Evolutionary conservation across 2,113 vertebrate genomes (phyloP).

Genomic region (Notarius lentiginosus): DNA sequence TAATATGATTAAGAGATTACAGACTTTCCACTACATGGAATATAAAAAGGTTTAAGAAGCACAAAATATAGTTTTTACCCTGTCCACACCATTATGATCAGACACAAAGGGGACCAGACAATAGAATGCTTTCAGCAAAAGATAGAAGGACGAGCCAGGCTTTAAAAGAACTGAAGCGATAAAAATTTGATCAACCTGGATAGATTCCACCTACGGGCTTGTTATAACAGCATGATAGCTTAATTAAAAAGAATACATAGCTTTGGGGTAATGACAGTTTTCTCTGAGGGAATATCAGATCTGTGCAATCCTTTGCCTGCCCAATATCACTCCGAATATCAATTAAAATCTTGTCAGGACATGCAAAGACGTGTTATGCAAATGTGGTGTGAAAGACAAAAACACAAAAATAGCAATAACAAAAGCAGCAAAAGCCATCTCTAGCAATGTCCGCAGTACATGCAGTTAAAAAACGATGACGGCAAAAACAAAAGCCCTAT

Average conservation of each 20-base stretch:
- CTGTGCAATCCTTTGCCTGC: slow-evolving; percentile 47
- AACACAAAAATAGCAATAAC: slow-evolving; percentile 27
- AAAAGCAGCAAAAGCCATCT: slow-evolving; percentile 36
- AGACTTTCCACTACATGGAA: background rate
- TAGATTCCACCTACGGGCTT: slow-evolving; percentile 48
- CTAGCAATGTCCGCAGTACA: slow-evolving; percentile 30
- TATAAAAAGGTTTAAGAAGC: slow-evolving; percentile 8
- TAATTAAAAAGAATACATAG: slow-evolving; percentile 52
- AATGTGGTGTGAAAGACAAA: slow-evolving; percentile 48
- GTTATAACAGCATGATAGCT: slow-evolving; percentile 49
- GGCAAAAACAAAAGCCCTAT: slow-evolving; percentile 34
- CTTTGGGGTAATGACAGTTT: slow-evolving; percentile 46
- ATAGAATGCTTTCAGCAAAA: slow-evolving; percentile 9
- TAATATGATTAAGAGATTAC: slow-evolving; percentile 13
- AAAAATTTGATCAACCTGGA: slow-evolving; percentile 49
- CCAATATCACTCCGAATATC: slow-evolving; percentile 50
- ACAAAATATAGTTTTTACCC: slow-evolving; percentile 11
- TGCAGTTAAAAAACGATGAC: slow-evolving; percentile 10
- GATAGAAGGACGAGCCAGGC: background rate
- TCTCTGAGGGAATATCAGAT: slow-evolving; percentile 48
- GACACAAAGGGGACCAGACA: slow-evolving; percentile 20
- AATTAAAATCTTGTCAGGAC: slow-evolving; percentile 71
- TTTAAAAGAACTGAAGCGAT: slow-evolving; percentile 25
- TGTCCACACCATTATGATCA: slow-evolving; percentile 25
- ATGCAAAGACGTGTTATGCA: slow-evolving; percentile 52